These are phyloP conservation scores for Meloidogyne exigua DNA, from an alignment of 1,140 invertebrate species.

Conservation along the genomic window DNA sequence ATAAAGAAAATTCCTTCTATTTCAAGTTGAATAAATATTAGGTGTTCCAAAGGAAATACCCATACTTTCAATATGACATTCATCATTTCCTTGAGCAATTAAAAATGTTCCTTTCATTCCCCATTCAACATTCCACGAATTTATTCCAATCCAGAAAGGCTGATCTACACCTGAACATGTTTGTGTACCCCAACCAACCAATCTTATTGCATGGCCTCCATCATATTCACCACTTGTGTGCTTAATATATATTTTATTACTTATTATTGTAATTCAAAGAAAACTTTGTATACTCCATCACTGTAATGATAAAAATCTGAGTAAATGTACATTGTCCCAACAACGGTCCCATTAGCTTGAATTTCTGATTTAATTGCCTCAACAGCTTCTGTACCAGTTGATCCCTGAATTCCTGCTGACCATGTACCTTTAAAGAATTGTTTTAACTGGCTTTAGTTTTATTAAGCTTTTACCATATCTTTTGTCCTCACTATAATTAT, in stretches of 20 bases:
- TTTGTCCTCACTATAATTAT: slow-evolving; percentile 15
- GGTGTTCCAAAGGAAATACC: slow-evolving; percentile 23
- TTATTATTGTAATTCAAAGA: not conserved
- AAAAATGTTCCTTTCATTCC: slow-evolving; percentile 12
- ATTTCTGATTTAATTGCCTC: slow-evolving; percentile 69
- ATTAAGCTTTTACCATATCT: slow-evolving; percentile 18
- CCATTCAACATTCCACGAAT: slow-evolving; percentile 25
- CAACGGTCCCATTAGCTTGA: slow-evolving; percentile 81
- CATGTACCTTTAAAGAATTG: not conserved
- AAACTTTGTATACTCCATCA: slow-evolving; percentile 73
- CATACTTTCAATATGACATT: slow-evolving; percentile 24
- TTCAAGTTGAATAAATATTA: not conserved
- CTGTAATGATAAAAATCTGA: slow-evolving; percentile 77
- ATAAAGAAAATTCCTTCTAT: not conserved
- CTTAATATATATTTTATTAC: not conserved
- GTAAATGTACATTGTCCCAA: slow-evolving; percentile 83
- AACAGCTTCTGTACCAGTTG: slow-evolving; percentile 2
- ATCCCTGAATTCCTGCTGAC: not conserved
- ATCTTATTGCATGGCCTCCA: slow-evolving; percentile 22
- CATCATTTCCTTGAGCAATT: slow-evolving; percentile 20
- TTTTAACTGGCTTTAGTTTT: too few relatives aligned
- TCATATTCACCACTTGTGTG: slow-evolving; percentile 9
- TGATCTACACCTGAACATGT: slow-evolving; percentile 19
- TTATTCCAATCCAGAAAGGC: slow-evolving; percentile 9
- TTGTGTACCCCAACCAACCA: slow-evolving; percentile 15